Percentiles rank a stretch among this genome's conserved stretches.
These are phyloP conservation scores for Euura lappo DNA, from an alignment of 1,140 invertebrate species.

Conservation along the genomic window DNA sequence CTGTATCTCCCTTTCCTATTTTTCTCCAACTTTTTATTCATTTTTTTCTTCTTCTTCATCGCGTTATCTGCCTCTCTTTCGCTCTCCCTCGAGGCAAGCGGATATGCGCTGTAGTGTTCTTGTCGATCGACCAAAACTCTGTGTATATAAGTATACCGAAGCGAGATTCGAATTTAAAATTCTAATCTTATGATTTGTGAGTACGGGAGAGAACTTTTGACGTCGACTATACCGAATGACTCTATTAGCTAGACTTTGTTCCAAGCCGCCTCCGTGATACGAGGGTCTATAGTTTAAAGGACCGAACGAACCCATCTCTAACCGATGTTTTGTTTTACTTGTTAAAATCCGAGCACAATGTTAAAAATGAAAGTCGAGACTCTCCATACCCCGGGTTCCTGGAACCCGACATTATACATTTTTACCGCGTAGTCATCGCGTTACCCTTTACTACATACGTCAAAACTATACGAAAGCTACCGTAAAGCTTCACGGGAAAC, in stretches of 20 bases:
- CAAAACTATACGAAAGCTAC: no score
- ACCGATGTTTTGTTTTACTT: neutral
- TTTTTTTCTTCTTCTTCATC: no score
- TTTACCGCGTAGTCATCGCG: neutral
- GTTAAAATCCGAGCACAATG: constrained; percentile 2
- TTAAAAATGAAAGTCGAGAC: constrained; percentile 5
- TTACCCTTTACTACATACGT: neutral
- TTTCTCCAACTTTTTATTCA: neutral
- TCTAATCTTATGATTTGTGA: constrained; percentile 7
- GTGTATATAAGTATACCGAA: neutral
- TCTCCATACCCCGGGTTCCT: neutral
- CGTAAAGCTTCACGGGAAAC: no score
- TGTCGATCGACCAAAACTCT: neutral
- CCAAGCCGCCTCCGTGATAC: constrained; percentile 3
- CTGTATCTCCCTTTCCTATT: neutral
- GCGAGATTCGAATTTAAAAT: constrained; percentile 3
- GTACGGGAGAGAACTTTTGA: neutral
- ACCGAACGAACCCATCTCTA: neutral
- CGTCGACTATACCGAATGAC: neutral
- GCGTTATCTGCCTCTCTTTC: neutral
- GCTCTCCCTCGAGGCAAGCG: neutral
- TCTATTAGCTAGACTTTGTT: constrained; percentile 4
- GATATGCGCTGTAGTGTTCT: no score
- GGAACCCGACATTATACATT: neutral
- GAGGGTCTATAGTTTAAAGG: constrained; percentile 7